Conservation (phyloP, 2,113 vertebrate species). For the Tupaia chinensis region DNA sequence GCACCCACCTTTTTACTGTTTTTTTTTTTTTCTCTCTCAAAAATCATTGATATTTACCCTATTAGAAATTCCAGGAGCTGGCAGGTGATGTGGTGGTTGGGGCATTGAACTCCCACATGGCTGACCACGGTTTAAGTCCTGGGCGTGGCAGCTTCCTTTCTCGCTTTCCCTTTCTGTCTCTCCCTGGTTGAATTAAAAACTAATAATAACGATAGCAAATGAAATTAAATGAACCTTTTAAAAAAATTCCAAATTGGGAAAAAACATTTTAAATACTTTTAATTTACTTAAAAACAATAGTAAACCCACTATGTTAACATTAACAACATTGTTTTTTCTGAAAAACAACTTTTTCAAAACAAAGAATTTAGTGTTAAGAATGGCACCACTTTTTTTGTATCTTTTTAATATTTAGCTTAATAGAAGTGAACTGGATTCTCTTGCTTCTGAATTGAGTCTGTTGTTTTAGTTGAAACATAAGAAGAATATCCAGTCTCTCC, state of each 20-base stretch:
- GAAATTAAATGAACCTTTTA: too few relatives aligned
- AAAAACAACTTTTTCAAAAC: not conserved
- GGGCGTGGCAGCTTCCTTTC: too few relatives aligned
- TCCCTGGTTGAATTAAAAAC: too few relatives aligned
- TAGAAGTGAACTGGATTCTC: conserved; percentile 36
- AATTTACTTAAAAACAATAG: not conserved
- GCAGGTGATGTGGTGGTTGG: too few relatives aligned
- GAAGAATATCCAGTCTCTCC: not conserved
- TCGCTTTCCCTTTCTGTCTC: too few relatives aligned
- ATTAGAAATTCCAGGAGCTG: not conserved
- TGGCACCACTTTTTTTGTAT: not conserved
- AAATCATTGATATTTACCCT: not conserved
- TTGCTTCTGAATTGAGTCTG: not conserved
- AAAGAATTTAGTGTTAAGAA: not conserved
- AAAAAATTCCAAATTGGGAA: too few relatives aligned
- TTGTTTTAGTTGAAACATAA: conserved; percentile 18
- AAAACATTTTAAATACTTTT: too few relatives aligned
- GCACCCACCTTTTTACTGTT: not conserved
- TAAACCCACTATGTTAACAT: not conserved
- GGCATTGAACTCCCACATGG: too few relatives aligned
- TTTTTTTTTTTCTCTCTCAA: not conserved
- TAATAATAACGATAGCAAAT: too few relatives aligned
- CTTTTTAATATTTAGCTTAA: conserved; percentile 13
- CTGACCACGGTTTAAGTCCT: too few relatives aligned
- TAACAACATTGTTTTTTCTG: conserved; percentile 11